Evolutionary conservation across 2,113 vertebrate genomes (phyloP), one percentile per base, ranked within the genome.

Genomic region (Heterochromis multidens): DNA sequence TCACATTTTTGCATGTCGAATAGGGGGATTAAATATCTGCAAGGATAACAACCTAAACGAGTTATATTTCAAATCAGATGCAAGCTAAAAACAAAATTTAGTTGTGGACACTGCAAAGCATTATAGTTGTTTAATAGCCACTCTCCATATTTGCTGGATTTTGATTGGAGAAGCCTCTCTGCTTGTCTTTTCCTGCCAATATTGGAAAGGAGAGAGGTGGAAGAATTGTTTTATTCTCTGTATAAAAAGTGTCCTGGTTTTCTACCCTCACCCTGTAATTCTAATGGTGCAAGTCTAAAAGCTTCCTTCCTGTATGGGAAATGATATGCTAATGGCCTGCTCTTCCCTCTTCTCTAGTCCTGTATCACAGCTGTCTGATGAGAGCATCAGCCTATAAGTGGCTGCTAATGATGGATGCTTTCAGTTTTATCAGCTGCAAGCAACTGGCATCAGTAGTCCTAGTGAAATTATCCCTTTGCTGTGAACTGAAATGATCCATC

Each of bases 221-320:
- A 72, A 56, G 35, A 74, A 86, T 89, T 43, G 84, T 79, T 88
- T 74, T 37, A 56, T 77, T 86, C 56, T 82, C 79, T 40, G 23
- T 88, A 82, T 89, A 82, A 87, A 88, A 85, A 60, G 49, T 82
- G 81, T 83, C 65, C 83, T 76, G 78, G 40, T 86, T 62, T 77
- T 85, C 83, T 79, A 58, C 56, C 49, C 86, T 84, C 91, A 92
- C 92, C 90, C 91, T 91, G 87, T 92, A 91, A 93, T 93, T 89
- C 83, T 92, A 72, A 89, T 72, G 46, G 56, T 76, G 84, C 19
- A 17, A 82, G 80, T 83, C 93, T 85, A 87, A 95, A 92, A 89
- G 87, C 94, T 95, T 95, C 95, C 94, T 96, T 95, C 95, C 95
- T 95, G 92, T 92, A 91, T 86, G 65, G 89, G 90, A 94, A 93